Base-by-base conservation (phyloP, 1,140 invertebrate genomes). In the Heliconius hermathena region DNA sequence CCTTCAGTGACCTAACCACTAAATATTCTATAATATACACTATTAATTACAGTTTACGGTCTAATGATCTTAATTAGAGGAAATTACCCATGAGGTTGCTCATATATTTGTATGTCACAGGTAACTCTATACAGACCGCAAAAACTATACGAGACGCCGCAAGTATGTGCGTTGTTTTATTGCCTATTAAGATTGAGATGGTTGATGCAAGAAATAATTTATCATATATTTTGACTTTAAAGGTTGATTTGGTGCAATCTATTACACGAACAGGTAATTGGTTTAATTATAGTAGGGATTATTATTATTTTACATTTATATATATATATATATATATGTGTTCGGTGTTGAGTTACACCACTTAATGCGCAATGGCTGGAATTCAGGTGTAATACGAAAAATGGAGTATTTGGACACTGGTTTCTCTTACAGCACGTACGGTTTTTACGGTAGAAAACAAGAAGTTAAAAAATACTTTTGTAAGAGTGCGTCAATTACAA, bases 51-150 rank as follows among this genome's bases (percentile, higher is more conserved):
- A 80, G 74, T 80, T 76, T 76, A 80, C 52, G 74, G 66, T 80
- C 74, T 71, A 76, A 76, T 74, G 73, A 71, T 80, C 74, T 80
- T 75, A 80, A 80, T 80, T 80, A 76, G 72, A 80, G 52, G 73
- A 80, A 76, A 80, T 76, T 76, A 80, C 76, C 74, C 79, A 54
- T 80, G 74, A 80, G 78, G 78, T 76, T 80, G 22, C n/a, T 22
- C 8, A 1, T 52, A 57, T 8, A 33, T 80, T 57, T 73, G 54
- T 76, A 57, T 73, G 79, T 76, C 79, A 76, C 60, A 46, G 18
- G 78, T 41, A 80, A 80, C 49, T 46, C 22, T 22, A 80, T 38
- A 73, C 78, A 13, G 49, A 76, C 78, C 78, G 20, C 78, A 73
- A 41, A 46, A n/a, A 72, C 20, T 60, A 73, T 74, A 79, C 33